Conservation (phyloP, 2,113 vertebrate genomes). For the Strigops habroptila region DNA sequence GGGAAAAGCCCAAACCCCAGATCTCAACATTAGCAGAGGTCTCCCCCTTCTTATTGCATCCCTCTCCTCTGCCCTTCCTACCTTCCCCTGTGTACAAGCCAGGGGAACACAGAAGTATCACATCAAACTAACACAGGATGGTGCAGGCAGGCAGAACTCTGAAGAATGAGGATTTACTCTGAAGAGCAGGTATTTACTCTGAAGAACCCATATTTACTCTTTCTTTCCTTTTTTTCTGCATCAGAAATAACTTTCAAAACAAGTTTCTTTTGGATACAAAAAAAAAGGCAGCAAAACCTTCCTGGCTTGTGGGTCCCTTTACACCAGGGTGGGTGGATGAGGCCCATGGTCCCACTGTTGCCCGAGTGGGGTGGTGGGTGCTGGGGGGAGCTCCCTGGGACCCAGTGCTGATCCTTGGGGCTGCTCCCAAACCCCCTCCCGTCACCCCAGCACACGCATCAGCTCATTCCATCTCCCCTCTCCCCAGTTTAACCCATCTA, state of each 20-base stretch:
- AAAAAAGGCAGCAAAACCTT: background rate
- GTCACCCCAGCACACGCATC: background rate
- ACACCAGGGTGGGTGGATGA: accelerated
- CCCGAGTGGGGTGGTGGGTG: accelerated
- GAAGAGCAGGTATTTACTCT: background rate
- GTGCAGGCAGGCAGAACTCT: background rate
- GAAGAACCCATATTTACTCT: accelerated
- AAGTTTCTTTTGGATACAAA: background rate
- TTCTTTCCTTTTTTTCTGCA: accelerated
- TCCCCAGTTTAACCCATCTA: accelerated
- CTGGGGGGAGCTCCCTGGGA: background rate
- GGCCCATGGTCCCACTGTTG: accelerated
- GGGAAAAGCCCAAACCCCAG: background rate
- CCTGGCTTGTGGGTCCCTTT: accelerated
- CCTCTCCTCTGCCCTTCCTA: background rate
- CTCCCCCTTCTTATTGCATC: accelerated
- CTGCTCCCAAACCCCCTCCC: background rate
- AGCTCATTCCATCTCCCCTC: accelerated
- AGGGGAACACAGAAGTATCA: accelerated
- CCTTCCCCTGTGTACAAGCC: background rate
- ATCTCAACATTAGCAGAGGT: background rate
- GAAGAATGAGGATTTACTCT: accelerated
- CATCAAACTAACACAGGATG: accelerated
- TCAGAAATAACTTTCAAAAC: background rate
- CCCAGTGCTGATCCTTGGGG: background rate